Evolutionary conservation across 2,888 invertebrate genomes (phyloP), one percentile per base, ranked within the genome.

Genomic region (Nebria brevicollis): DNA sequence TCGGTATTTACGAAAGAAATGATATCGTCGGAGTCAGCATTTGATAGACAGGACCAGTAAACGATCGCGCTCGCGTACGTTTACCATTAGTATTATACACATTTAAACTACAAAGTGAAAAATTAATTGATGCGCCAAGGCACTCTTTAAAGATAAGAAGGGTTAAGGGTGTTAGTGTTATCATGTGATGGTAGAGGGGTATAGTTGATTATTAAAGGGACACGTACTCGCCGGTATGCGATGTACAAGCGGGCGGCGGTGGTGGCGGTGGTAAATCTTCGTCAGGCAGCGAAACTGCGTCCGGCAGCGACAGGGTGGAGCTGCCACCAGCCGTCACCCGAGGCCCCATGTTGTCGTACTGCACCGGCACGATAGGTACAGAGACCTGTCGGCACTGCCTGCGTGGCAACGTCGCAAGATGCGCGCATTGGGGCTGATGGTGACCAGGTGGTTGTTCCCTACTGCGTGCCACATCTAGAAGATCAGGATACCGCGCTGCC

Each of bases 311-410:
- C 87, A 96, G 93, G 41, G 95, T 95, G 8, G 96, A 96, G 87
- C 95, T 96, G 74, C 97, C 97, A 83, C 95, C 95, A 64, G 96
- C 96, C 10, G 96, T 97, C 77, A 96, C 95, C 84, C 96, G 92
- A 77, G 96, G 95, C 7, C 96, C 96, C 94, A 96, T 95, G 89
- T 96, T 96, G 90, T 97, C 97, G 88, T 97, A 96, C 83, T 94
- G 94, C 77, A 94, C 93, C 83, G 91, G 91, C 77, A 92, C 87
- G 87, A 90, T 91, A 13, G 86, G 82, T 41, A 75, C 41, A 2
- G 54, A 54, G n/a, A 73, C 78, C 73, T 75, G 81, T 6, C 81
- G 75, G 13, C 75, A 54, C 25, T 77, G 88, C 82, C 90, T 87
- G 85, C 87, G 87, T 82, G 87, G 90, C 86, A 87, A 87, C 86